These are phyloP conservation scores for Antheraea mylitta DNA, from an alignment of 1,140 invertebrate species.

Conservation along the genomic window DNA sequence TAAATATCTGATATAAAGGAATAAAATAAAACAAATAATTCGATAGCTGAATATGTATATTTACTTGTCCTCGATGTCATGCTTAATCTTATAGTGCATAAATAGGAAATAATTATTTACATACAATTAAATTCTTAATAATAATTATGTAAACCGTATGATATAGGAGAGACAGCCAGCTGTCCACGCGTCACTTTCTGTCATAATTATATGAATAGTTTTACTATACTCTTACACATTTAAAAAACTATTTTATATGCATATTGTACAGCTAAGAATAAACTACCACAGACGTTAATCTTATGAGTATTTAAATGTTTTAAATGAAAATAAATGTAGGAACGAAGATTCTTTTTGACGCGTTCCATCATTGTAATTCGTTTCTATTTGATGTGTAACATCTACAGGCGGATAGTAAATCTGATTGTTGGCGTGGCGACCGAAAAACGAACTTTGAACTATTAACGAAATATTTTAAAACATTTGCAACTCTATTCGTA, in stretches of 20 bases:
- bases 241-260: background rate
- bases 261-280: background rate
- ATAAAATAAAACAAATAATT: slow-evolving; percentile 29
- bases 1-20: background rate
- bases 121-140: slow-evolving; percentile 24
- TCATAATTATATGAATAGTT: background rate
- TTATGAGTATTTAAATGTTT: background rate
- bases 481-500: too few relatives aligned
- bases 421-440: too few relatives aligned
- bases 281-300: background rate
- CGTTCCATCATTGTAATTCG: too few relatives aligned
- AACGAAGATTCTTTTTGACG: too few relatives aligned
- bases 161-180: slow-evolving; percentile 11
- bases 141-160: slow-evolving; percentile 10
- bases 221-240: background rate
- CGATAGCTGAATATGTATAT: slow-evolving; percentile 36
- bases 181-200: slow-evolving; percentile 1
- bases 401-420: too few relatives aligned
- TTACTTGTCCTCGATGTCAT: slow-evolving; percentile 33
- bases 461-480: too few relatives aligned
- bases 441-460: too few relatives aligned
- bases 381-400: too few relatives aligned
- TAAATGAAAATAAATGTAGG: background rate
- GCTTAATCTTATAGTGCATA: slow-evolving; percentile 42
- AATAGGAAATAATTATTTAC: slow-evolving; percentile 52